Base-by-base conservation (phyloP, 2,888 invertebrate species). In the Pseudoips prasinana region DNA sequence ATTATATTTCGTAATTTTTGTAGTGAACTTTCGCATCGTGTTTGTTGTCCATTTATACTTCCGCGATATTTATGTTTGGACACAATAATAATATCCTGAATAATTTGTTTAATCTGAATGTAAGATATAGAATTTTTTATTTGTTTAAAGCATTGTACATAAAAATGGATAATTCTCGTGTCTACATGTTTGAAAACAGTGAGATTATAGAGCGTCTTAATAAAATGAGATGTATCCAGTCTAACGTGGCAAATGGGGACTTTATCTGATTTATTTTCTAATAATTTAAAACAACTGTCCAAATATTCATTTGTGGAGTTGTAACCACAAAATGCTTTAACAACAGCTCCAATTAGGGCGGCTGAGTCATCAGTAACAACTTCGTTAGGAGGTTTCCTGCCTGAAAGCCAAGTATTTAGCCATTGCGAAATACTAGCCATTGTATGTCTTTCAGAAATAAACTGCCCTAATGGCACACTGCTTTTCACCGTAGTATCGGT, bases 281-380 rank as follows among this genome's bases (percentile, higher is more conserved):
- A 29, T 29, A 28, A 9, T 8, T 18, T 25, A 37, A 32, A 37
- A 25, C 25, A 37, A 22, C 9, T 20, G 10, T 37, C 8, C 7
- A 37, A 20, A 25, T 37, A 37, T 22, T 38, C 32, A 14, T 14
- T 22, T 22, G 38, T 38, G 19, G 32, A 28, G 6, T 33, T 25
- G 10, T 22, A 29, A 25, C 24, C 17, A 24, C 24, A 22, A 29
- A 38, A 38, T 24, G 22, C 32, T 38, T 32, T 38, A n/a, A 38
- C 38, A 9, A 28, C 32, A 22, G 38, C 38, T 8, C 38, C 38
- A 22, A 32, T 26, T 24, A 38, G 11, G 18, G 32, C 38, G 7
- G 38, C 32, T 17, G 32, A 38, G 10, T 38, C 32, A 26, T 38
- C 38, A 33, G 33, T 33, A 14, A 38, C 24, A 10, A 30, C 30